Percentiles rank a stretch among this genome's conserved stretches.
Conservation (phyloP, 2,888 invertebrate genomes). For the Dryobota labecula region DNA sequence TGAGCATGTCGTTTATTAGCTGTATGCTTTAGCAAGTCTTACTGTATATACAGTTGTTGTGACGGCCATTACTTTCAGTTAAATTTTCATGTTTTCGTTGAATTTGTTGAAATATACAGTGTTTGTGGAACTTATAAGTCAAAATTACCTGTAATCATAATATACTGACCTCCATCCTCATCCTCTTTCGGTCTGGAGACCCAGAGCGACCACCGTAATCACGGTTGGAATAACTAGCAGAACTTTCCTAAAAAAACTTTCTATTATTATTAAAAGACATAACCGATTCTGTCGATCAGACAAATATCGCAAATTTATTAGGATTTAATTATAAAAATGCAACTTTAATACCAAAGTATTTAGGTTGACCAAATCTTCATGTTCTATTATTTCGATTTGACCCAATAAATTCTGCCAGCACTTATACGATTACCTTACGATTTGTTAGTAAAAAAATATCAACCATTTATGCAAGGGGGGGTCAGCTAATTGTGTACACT, state of each 20-base stretch:
- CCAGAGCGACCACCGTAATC: slow-evolving; percentile 90
- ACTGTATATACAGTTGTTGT: slow-evolving; percentile 50
- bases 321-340: background rate
- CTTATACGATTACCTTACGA: too few species aligned
- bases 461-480: too few species aligned
- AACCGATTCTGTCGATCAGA: background rate
- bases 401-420: background rate
- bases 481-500: too few species aligned
- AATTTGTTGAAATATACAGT: slow-evolving; percentile 41
- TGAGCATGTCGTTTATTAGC: slow-evolving; percentile 43
- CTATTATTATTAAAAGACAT: background rate
- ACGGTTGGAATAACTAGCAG: slow-evolving; percentile 88
- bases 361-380: background rate
- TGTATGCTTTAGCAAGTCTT: slow-evolving; percentile 45
- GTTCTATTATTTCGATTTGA: background rate
- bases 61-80: slow-evolving; percentile 54
- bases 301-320: background rate
- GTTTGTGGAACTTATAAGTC: slow-evolving; percentile 31
- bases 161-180: slow-evolving; percentile 91
- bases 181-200: slow-evolving; percentile 92
- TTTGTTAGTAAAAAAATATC: too few species aligned
- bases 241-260: slow-evolving; percentile 79
- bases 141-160: slow-evolving; percentile 42
- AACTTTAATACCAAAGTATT: too few species aligned
- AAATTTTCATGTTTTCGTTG: slow-evolving; percentile 44